phyloP scores from a whole-genome alignment of 2,797 vertebrate species.

The Heteromormyrus szaboi region DNA sequence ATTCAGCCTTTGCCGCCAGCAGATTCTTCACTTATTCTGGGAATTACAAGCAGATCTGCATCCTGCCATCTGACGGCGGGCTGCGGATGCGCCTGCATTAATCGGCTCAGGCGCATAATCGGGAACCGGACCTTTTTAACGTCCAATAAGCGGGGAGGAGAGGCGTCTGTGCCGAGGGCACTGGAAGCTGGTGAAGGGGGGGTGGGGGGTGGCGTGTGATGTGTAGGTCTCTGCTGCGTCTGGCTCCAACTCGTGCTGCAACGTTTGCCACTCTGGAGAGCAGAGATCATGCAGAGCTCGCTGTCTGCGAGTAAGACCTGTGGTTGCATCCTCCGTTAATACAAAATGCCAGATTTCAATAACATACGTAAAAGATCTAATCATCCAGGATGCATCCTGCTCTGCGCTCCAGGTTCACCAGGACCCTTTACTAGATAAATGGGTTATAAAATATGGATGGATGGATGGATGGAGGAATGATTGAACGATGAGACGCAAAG shows the following conservation, averaged over 20 bases:
- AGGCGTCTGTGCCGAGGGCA: neutral
- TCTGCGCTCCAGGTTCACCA: neutral
- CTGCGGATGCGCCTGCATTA: neutral
- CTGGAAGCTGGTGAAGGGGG: neutral
- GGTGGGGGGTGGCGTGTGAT: neutral
- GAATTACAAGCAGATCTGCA: conserved; percentile 5
- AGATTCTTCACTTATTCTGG: neutral
- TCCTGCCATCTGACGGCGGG: neutral
- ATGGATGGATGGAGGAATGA: neutral
- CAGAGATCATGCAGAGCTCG: neutral
- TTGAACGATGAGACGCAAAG: neutral
- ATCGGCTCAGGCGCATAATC: neutral
- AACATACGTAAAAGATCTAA: neutral
- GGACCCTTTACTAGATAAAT: neutral
- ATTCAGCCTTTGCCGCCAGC: neutral
- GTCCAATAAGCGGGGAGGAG: neutral
- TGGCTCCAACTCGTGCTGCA: neutral
- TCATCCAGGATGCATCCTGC: neutral
- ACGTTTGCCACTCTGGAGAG: neutral
- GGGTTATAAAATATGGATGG: neutral
- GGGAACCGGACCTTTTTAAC: neutral
- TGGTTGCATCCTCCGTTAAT: neutral
- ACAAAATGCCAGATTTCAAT: neutral
- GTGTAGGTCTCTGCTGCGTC: neutral
- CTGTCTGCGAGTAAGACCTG: neutral